Evolutionary conservation across 2,113 vertebrate genomes (phyloP).

Genomic region (Anser brachyrhynchus): DNA sequence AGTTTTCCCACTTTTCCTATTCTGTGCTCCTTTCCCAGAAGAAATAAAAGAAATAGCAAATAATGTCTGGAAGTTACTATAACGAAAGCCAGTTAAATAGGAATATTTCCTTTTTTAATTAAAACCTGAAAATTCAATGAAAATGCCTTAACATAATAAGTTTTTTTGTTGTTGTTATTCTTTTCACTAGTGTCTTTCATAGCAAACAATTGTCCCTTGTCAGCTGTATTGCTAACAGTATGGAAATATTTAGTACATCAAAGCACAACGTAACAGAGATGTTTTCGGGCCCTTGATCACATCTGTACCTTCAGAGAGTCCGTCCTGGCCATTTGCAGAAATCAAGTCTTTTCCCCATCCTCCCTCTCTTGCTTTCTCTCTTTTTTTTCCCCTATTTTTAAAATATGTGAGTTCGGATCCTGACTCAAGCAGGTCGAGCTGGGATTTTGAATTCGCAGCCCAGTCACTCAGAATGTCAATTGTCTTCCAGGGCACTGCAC

Average conservation of each 20-base stretch:
- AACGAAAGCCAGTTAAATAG: slow-evolving; percentile 1
- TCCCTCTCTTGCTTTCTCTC: neutral
- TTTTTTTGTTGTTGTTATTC: neutral
- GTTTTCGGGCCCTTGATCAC: neutral
- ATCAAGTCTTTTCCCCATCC: neutral
- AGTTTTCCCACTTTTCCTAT: slow-evolving; percentile 30
- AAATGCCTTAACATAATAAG: neutral
- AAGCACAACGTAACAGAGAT: neutral
- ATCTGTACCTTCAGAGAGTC: neutral
- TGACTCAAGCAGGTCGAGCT: slow-evolving; percentile 48
- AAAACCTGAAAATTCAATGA: slow-evolving; percentile 3
- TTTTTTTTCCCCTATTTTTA: neutral
- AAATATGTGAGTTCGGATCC: slow-evolving; percentile 42
- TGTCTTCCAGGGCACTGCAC: slow-evolving; percentile 71
- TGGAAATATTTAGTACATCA: neutral
- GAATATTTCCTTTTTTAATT: neutral
- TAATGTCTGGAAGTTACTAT: neutral
- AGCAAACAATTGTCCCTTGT: neutral
- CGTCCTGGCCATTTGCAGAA: neutral
- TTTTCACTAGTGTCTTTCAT: neutral
- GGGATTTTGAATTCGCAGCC: slow-evolving; percentile 72
- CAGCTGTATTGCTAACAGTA: neutral
- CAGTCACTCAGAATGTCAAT: slow-evolving; percentile 76
- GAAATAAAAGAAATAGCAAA: slow-evolving; percentile 24
- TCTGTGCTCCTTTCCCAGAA: slow-evolving; percentile 14